These are phyloP conservation scores for Pardalotus punctatus DNA, from an alignment of 2,113 vertebrate species.

Conservation along the genomic window DNA sequence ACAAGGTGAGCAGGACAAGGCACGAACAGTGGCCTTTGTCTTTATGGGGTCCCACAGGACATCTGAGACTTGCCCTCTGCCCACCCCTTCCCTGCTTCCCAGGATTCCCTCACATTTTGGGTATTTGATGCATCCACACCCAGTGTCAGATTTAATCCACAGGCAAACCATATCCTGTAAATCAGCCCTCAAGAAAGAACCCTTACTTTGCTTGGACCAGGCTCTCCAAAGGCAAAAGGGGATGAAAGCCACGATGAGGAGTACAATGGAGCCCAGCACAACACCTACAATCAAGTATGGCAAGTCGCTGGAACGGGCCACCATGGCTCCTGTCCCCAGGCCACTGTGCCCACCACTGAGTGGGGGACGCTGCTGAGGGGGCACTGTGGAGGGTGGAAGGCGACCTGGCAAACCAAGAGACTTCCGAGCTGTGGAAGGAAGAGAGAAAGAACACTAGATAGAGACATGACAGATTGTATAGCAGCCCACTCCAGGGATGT, in stretches of 20 bases:
- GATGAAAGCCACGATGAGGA: slow-evolving; percentile 94
- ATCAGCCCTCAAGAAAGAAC: not conserved
- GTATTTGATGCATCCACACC: not conserved
- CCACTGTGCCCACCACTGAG: slow-evolving; percentile 53
- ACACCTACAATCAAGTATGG: slow-evolving; percentile 93
- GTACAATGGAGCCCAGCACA: slow-evolving; percentile 88
- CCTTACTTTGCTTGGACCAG: slow-evolving; percentile 97
- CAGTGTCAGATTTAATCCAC: not conserved
- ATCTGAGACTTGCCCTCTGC: not conserved
- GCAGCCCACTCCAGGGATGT: not conserved
- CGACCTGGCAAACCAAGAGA: slow-evolving; percentile 75
- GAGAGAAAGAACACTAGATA: not conserved
- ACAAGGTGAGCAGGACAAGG: not conserved
- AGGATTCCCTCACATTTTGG: not conserved
- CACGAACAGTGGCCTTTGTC: not conserved
- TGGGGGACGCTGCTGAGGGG: slow-evolving; percentile 60
- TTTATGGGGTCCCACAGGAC: not conserved
- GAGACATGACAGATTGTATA: not conserved
- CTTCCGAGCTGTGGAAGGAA: slow-evolving; percentile 71
- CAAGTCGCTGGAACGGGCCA: slow-evolving; percentile 88
- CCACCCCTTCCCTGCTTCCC: not conserved
- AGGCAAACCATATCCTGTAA: not conserved
- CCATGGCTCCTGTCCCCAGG: slow-evolving; percentile 69
- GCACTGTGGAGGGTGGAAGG: slow-evolving; percentile 71
- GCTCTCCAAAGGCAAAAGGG: slow-evolving; percentile 96